Evolutionary conservation across 1,140 invertebrate species (phyloP), one percentile per base, ranked within the genome.

Genomic region (Drosophila nasuta): DNA sequence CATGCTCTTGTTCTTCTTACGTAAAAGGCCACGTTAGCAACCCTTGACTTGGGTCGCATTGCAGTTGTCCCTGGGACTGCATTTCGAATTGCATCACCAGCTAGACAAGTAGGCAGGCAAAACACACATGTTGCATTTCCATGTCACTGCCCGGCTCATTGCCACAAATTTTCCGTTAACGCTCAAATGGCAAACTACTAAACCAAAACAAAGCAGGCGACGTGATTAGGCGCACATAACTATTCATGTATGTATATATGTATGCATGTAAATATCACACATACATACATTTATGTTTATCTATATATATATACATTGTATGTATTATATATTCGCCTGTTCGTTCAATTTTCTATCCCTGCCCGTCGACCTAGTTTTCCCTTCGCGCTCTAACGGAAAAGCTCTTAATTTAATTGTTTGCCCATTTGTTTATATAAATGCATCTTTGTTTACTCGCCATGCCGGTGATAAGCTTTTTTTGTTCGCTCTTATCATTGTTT

Each of bases 131-230:
- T 75, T 75, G 66, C 66, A 43, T 51, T 63, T 51, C 33, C 66
- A 49, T 49, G 43, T 63, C 72, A 56, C 25, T 57, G 51, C 33
- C 51, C 57, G 43, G 2, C 58, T 57, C 72, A 75, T 57, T 75
- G 72, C 66, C 58, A 58, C 58, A 70, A 75, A 75, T 70, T 75
- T 75, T 75, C 72, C 67, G 66, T 63, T 75, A 75, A 20, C 66
- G 70, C 49, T 6, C 8, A 60, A 48, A 62, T 67, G 38, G 41
- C 52, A 58, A 72, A n/a, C 13, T 52, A 51, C 8, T 30, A 43
- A 15, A 62, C 46, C 30, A 68, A 43, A 70, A 52, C 13, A 33
- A 25, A 1, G 20, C n/a, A 28, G 54, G 71, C 73, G 60, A 75
- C 73, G 60, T 75, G 73, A 58, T 57, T 64, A 5, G 28, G 15